Evolutionary conservation across 2,113 vertebrate species (phyloP), one percentile per base, ranked within the genome.

Genomic region (Brachirus orientalis): DNA sequence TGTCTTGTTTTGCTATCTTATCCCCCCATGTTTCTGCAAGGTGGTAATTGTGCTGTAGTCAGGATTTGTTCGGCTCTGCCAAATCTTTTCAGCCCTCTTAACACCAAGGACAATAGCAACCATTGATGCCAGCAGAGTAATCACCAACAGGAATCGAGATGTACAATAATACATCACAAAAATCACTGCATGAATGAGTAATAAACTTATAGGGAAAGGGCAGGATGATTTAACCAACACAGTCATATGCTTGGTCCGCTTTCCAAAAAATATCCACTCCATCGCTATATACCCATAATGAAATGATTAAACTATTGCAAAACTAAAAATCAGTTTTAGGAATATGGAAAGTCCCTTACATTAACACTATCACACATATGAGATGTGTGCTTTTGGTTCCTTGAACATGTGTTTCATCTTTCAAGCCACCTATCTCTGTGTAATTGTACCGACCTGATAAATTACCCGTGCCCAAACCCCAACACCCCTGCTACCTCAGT

Each of bases 41-140:
- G 57, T 6, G 8, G 13, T 10, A 48, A 69, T 69, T 73, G 73
- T 60, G 17, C 51, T 80, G 61, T 46, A 83, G 83, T 83, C 77
- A 77, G 69, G 47, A 50, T 68, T 55, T 48, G 55, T 67, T 62
- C 57, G 40, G 36, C 53, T 38, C 56, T 13, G 12, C 56, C 72
- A 71, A 82, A 69, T 77, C 79, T 77, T 57, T 53, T 36, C 35
- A 61, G 53, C n/a, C 38, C 48, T 77, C 60, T 65, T 69, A 70
- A 69, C 55, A 70, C 41, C 53, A 13, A 67, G 62, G 51, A 82
- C 63, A 84, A 77, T 46, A 60, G 48, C 22, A 6, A 45, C 41
- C 40, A 52, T 37, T 20, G 43, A 69, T 62, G 63, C 77, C 75
- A 77, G 13, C 52, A 2, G 35, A 66, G 36, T 79, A 77, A 79